phyloP scores from a whole-genome alignment of 64 coral and sea anemone species.

The Montipora capricornis region DNA sequence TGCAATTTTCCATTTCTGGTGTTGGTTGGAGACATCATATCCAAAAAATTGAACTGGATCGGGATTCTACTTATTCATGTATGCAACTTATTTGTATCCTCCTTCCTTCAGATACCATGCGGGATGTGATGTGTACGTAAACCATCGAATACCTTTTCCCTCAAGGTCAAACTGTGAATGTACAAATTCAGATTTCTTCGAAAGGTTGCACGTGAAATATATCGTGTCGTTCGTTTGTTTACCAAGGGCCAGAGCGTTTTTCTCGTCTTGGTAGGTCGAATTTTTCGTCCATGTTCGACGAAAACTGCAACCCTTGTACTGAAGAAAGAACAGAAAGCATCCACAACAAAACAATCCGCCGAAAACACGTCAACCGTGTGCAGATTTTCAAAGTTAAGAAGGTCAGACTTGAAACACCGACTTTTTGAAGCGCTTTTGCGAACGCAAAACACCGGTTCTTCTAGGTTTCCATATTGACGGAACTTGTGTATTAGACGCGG shows the following conservation, averaged over 20 bases:
- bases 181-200: not conserved
- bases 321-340: not conserved
- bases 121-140: not conserved
- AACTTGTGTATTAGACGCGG: not conserved
- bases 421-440: conserved; percentile 20
- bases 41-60: not conserved
- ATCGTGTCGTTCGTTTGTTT: conserved; percentile 19
- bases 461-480: conserved; percentile 8
- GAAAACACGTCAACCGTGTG: conserved; percentile 16
- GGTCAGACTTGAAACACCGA: conserved; percentile 5
- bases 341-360: conserved; percentile 34
- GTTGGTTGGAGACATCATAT: conserved; percentile 16
- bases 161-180: not conserved
- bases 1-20: conserved; percentile 36
- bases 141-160: not conserved
- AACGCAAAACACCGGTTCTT: not conserved
- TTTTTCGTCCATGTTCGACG: conserved; percentile 4
- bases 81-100: too few species aligned
- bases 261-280: not conserved
- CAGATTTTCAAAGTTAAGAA: conserved; percentile 1
- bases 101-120: not conserved
- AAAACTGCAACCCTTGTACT: not conserved
- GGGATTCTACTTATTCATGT: not conserved
- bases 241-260: conserved; percentile 9
- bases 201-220: not conserved